Evolutionary conservation across 2,113 vertebrate genomes (phyloP).

Genomic region (Chamaetylas fuelleborni): DNA sequence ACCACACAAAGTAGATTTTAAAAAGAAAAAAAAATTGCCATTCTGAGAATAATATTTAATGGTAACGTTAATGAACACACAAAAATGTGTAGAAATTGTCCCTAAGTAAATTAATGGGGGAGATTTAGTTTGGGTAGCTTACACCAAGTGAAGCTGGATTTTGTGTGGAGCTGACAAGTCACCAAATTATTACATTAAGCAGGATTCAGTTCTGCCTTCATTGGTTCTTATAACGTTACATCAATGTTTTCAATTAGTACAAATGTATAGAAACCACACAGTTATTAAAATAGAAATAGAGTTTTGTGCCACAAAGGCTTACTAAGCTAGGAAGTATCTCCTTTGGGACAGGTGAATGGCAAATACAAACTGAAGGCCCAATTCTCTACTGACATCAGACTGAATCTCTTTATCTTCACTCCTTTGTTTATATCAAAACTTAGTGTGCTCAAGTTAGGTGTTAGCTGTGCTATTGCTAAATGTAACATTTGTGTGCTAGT

Average conservation of each 20-base stretch:
- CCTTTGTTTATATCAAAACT: neutral
- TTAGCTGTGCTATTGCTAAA: neutral
- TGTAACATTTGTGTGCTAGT: neutral
- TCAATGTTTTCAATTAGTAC: neutral
- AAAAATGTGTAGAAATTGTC: neutral
- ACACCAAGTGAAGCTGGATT: neutral
- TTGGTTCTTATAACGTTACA: neutral
- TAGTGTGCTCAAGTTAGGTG: neutral
- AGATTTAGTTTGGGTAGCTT: neutral
- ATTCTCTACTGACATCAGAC: neutral
- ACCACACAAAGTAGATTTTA: neutral
- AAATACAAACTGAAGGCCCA: neutral
- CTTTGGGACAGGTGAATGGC: neutral
- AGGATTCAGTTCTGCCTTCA: neutral
- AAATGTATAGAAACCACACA: neutral
- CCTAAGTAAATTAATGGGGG: neutral
- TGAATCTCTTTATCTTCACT: neutral
- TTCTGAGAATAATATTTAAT: neutral
- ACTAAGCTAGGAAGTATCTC: neutral
- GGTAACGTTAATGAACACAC: neutral
- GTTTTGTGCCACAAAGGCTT: neutral
- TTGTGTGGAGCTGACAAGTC: neutral
- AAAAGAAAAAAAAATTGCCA: neutral
- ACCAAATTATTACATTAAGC: neutral
- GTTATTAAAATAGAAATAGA: neutral